Conservation (phyloP, 2,113 vertebrate genomes). For the Parus major region DNA sequence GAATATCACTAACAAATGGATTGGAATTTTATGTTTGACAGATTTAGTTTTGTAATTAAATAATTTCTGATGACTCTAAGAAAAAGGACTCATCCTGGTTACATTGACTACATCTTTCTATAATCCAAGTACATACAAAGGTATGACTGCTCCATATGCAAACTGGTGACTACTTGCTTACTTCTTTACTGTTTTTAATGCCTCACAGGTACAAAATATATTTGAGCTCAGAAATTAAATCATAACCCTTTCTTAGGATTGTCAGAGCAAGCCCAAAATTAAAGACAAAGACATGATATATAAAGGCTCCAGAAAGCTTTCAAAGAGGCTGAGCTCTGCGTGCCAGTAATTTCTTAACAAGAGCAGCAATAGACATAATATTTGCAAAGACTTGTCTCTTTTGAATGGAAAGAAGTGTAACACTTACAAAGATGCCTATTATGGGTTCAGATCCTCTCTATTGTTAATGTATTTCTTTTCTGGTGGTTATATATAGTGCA, state of each 20-base stretch:
- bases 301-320: neutral
- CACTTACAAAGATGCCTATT: neutral
- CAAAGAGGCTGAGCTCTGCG: neutral
- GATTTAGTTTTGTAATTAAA: neutral
- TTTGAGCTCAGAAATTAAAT: neutral
- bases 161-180: neutral
- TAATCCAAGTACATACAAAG: neutral
- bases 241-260: neutral
- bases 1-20: neutral
- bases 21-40: neutral
- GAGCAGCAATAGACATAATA: neutral
- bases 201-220: neutral
- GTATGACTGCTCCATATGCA: neutral
- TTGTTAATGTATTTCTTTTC: neutral
- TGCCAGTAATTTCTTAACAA: neutral
- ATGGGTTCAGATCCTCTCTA: neutral
- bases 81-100: neutral
- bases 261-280: neutral
- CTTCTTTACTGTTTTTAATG: neutral
- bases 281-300: neutral
- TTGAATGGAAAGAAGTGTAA: neutral
- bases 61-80: neutral
- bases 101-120: neutral
- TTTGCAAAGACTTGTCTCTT: neutral
- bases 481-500: neutral